phyloP scores from a whole-genome alignment of 1,140 invertebrate genomes.

The Kradibia gibbosae region DNA sequence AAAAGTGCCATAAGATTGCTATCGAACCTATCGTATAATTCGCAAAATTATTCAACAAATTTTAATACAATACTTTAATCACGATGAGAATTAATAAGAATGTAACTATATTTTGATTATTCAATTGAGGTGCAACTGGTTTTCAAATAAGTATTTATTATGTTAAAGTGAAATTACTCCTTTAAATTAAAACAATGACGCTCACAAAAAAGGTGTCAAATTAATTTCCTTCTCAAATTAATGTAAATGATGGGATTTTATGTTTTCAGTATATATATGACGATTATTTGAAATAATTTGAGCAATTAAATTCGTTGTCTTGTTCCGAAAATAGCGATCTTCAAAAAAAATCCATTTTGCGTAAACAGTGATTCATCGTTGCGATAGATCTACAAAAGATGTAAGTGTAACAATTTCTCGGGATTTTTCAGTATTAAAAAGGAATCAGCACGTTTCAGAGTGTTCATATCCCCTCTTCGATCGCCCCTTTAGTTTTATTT shows the following conservation, averaged over 20 bases:
- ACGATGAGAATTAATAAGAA: too few species aligned
- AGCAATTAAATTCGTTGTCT: not conserved
- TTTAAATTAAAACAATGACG: too few species aligned
- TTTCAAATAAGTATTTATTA: too few species aligned
- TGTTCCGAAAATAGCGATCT: not conserved
- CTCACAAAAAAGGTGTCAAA: too few species aligned
- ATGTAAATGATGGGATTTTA: not conserved
- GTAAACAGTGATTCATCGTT: not conserved
- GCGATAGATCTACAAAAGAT: not conserved
- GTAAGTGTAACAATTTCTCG: constrained; percentile 13
- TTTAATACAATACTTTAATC: too few species aligned
- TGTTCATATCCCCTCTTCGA: not conserved
- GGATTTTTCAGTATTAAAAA: not conserved
- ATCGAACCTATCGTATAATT: too few species aligned
- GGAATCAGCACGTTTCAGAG: constrained; percentile 6
- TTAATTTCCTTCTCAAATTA: not conserved
- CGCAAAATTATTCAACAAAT: too few species aligned
- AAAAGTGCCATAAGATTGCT: too few species aligned
- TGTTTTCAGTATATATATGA: not conserved
- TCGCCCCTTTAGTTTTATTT: constrained; percentile 15
- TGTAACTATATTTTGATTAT: too few species aligned
- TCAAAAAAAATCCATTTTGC: not conserved
- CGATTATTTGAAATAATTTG: not conserved
- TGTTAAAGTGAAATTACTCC: too few species aligned
- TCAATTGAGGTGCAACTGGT: too few species aligned